Conservation (phyloP, 1,140 invertebrate species). For the Mycetomoellerius zeteki region DNA sequence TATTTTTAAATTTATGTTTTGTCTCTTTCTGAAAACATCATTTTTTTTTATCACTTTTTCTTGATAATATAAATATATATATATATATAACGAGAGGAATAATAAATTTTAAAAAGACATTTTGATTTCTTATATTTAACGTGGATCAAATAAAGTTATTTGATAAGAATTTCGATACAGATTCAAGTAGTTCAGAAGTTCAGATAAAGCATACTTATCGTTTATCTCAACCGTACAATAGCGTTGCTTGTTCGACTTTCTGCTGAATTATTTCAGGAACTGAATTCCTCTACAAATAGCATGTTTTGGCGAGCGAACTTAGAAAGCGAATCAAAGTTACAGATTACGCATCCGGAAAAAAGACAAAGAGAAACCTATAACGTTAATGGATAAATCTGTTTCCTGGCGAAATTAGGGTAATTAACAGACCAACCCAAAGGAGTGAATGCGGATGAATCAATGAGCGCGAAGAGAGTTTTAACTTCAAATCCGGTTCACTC, state of each 20-base stretch:
- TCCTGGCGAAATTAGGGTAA: constrained; percentile 23
- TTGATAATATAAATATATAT: too few species aligned
- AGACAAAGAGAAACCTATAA: constrained; percentile 18
- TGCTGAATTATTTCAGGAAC: constrained; percentile 22
- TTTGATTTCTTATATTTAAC: neutral
- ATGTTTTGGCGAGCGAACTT: neutral
- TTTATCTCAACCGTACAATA: neutral
- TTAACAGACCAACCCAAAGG: constrained; percentile 18
- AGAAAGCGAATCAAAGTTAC: constrained; percentile 54
- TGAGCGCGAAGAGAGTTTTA: constrained; percentile 21
- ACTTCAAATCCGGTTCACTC: constrained; percentile 14
- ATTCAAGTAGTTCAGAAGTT: constrained; percentile 4
- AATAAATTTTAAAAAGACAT: neutral
- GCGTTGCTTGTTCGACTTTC: neutral
- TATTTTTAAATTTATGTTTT: too few species aligned
- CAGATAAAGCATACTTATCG: neutral
- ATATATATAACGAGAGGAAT: neutral
- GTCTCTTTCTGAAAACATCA: too few species aligned
- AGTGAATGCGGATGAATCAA: constrained; percentile 22
- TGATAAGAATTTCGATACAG: neutral
- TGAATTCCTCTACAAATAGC: constrained; percentile 1
- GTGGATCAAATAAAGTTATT: neutral
- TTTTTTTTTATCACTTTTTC: too few species aligned
- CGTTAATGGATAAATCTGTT: constrained; percentile 8
- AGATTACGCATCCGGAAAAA: neutral